Evolutionary conservation across 2,888 invertebrate species (phyloP), one percentile per base, ranked within the genome.

Genomic region (Rhagophthalmus giganteus): DNA sequence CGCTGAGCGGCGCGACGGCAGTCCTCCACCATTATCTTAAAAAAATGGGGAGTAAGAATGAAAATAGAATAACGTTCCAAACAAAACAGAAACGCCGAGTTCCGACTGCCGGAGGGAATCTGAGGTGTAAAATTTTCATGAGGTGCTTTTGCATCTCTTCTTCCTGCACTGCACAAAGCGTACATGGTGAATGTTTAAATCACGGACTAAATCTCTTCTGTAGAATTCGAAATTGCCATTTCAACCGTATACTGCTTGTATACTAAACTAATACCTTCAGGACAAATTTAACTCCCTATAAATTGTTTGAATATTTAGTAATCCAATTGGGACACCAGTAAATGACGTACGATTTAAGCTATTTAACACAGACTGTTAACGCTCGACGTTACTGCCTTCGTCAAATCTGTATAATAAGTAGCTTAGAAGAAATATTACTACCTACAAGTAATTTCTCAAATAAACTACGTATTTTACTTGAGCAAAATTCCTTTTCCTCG

Each of bases 151-250:
- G 40, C 40, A 11, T 24, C 30, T 28, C 20, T 3, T 14, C 12
- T 15, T 32, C n/a, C 10, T n/a, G 20, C 9, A 41, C n/a, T 41
- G 12, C 14, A 32, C 31, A 41, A 31, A 2, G 16, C 8, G 20
- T 11, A 8, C 28, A 2, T 31, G 13, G 27, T 46, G 12, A 47
- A 47, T 38, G 39, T 26, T 39, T n/a, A 31, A 47, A 39, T 38
- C 47, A 14, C 39, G 26, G 12, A 33, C 33, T 24, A 39, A 39
- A 33, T 38, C 47, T 14, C 39, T 46, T 34, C 24, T 39, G 33
- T 26, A 27, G 39, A 39, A 27, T 27, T 39, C 13, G 2, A 20
- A 39, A 39, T 47, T 47, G 47, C 47, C 9, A 33, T 39, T 47
- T 33, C 39, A 47, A 13, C 39, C 27, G 33, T 39, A 27, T 33